Evolutionary conservation across 2,888 invertebrate species (phyloP).

Genomic region (Hypselothyrea guttata): DNA sequence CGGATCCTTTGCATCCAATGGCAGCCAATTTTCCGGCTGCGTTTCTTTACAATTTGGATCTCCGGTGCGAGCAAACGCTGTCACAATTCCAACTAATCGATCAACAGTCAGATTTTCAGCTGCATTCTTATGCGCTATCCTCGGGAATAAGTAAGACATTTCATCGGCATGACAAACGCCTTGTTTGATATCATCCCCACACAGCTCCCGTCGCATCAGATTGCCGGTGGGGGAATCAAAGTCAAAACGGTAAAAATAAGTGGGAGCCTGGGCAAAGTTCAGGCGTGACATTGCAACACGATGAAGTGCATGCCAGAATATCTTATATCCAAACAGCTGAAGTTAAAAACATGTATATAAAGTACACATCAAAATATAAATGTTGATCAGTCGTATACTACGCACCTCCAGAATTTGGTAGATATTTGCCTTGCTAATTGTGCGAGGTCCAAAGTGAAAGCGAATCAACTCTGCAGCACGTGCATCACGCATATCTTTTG

Average conservation of each 20-base stretch:
- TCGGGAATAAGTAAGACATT: conserved; percentile 78
- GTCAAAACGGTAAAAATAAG: conserved; percentile 80
- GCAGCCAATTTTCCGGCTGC: conserved; percentile 60
- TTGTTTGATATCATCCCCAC: conserved; percentile 67
- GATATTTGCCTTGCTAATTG: conserved; percentile 48
- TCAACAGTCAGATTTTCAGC: conserved; percentile 74
- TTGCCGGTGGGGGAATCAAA: conserved; percentile 80
- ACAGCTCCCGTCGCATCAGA: conserved; percentile 66
- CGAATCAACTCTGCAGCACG: conserved; percentile 76
- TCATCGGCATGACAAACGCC: conserved; percentile 81
- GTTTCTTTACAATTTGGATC: conserved; percentile 74
- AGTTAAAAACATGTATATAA: background rate
- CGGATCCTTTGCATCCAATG: conserved; percentile 52
- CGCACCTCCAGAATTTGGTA: conserved; percentile 79
- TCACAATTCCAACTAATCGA: conserved; percentile 74
- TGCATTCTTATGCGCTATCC: conserved; percentile 23
- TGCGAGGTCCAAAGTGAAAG: conserved; percentile 81
- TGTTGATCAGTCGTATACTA: background rate
- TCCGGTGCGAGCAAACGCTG: conserved; percentile 77
- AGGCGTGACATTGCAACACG: conserved; percentile 71
- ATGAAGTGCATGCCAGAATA: conserved; percentile 81
- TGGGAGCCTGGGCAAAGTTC: conserved; percentile 62
- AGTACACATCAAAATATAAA: background rate
- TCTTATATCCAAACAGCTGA: conserved; percentile 77
- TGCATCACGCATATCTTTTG: conserved; percentile 34